Evolutionary conservation across 1,140 invertebrate genomes (phyloP), one percentile per base, ranked within the genome.

Genomic region (Eupeodes corollae): DNA sequence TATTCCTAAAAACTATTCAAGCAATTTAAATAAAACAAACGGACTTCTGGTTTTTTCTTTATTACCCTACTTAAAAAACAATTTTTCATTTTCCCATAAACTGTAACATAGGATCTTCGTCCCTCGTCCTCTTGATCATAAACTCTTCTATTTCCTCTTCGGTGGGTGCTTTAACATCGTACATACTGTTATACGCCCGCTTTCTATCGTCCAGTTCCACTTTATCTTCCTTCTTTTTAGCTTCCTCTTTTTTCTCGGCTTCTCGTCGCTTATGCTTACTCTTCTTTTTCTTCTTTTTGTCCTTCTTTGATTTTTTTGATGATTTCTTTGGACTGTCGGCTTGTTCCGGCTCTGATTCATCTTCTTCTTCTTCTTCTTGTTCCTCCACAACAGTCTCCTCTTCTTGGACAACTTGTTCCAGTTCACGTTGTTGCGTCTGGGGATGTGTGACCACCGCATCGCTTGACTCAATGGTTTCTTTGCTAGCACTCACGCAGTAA

Each of bases 81-180:
- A 5, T 26, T 26, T 26, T 26, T 26, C 8, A 5, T 26, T 5
- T 26, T 26, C 21, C 21, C 19, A 75, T 55, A 69, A 88, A 86
- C 50, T 84, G 75, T 39, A 77, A 75, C 91, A 98, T 96, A 1
- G 93, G 93, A 73, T 98, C 93, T 49, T 96, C 92, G 3, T 82
- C 80, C 32, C 89, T 70, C 47, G 75, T 71, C 19, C 86, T 77
- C 66, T 92, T 95, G 73, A 92, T 84, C 54, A 84, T 80, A 72
- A 87, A 97, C 2, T 91, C 92, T 70, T 97, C 93, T 63, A 96
- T 82, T 70, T 98, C 90, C 57, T 93, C 88, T 48, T 90, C 85
- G 0, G 90, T 87, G 1, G 88, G 88, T 54, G 83, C 84, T 51
- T 86, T 84, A 0, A 79, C 78, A 53, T 87, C 82, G 52, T 80